Evolutionary conservation across 1,140 invertebrate species (phyloP).

Genomic region (Calycopis cecrops): DNA sequence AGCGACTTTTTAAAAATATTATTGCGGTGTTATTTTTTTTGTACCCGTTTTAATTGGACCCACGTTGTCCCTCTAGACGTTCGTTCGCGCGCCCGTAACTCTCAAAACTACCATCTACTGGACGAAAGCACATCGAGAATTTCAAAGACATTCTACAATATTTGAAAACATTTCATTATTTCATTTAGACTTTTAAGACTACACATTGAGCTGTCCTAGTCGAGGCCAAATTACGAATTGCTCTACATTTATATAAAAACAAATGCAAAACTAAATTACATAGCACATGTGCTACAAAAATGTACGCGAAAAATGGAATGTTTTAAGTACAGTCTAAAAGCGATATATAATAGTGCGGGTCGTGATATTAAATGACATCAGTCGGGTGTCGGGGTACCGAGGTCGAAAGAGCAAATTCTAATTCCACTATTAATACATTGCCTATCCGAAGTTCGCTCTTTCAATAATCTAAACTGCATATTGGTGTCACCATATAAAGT

Average conservation of each 20-base stretch:
- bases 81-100: neutral
- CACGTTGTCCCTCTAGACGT: neutral
- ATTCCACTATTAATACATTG: constrained; percentile 26
- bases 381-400: constrained; percentile 33
- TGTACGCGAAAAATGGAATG: constrained; percentile 66
- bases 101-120: constrained; percentile 44
- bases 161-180: constrained; percentile 53
- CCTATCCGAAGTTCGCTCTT: constrained; percentile 15
- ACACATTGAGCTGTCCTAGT: constrained; percentile 66
- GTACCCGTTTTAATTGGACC: too few species aligned
- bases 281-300: constrained; percentile 22
- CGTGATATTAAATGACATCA: constrained; percentile 48
- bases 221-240: constrained; percentile 40
- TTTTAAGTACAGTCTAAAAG: constrained; percentile 69
- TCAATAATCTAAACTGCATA: too few species aligned
- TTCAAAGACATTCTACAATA: constrained; percentile 69
- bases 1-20: too few species aligned
- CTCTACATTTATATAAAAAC: constrained; percentile 9
- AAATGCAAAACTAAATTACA: constrained; percentile 14
- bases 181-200: constrained; percentile 46
- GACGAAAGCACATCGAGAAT: constrained; percentile 71
- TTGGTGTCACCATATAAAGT: too few species aligned
- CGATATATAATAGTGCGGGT: constrained; percentile 39
- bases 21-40: too few species aligned
- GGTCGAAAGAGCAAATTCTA: constrained; percentile 12